Base-by-base conservation (phyloP, 2,113 vertebrate genomes). In the Furnarius figulus region DNA sequence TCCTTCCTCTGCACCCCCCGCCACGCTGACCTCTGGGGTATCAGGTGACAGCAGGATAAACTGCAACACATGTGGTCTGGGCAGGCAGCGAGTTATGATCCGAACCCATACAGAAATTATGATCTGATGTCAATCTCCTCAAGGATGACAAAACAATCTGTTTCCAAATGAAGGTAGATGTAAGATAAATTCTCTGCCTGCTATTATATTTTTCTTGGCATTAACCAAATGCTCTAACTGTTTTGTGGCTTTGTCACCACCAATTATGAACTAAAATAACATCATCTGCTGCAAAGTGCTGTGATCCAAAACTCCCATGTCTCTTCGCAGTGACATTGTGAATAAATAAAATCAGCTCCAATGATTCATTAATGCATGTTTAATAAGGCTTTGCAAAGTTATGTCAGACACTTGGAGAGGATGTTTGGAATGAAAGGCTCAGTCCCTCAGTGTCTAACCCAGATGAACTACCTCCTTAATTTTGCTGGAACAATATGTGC, bases 31-130 rank as follows among this genome's bases (percentile, higher is more conserved):
- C 96, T 92, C 42, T 8, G 1, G 12, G 31, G 61, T 85, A 49
- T 96, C 90, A 81, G 90, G 93, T 97, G 90, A 81, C 90, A 14
- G 87, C 15, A 53, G 90, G 73, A 92, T 96, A 97, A 97, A 87
- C 92, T 75, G 65, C 95, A 97, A 86, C 96, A 97, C 50, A 96
- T 96, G 96, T 96, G 93, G 88, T 94, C 90, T 1, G 21, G 62
- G 46, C 86, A 81, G 78, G 78, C 76, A 85, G 70, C n/a, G 6
- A 67, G 92, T 56, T 62, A 63, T 53, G 81, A 42, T 68, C 92
- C 74, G 30, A 76, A 82, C 66, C 9, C 4, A 30, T 20, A 10
- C 22, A 70, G 77, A 79, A 92, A 90, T 13, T 14, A 58, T 49
- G 75, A 47, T 86, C 82, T 86, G 15, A 56, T 91, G 81, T 86